Percentiles rank a stretch among this genome's conserved stretches.
Evolutionary conservation across 1,140 invertebrate genomes (phyloP).

Genomic region (Heliconius himera): DNA sequence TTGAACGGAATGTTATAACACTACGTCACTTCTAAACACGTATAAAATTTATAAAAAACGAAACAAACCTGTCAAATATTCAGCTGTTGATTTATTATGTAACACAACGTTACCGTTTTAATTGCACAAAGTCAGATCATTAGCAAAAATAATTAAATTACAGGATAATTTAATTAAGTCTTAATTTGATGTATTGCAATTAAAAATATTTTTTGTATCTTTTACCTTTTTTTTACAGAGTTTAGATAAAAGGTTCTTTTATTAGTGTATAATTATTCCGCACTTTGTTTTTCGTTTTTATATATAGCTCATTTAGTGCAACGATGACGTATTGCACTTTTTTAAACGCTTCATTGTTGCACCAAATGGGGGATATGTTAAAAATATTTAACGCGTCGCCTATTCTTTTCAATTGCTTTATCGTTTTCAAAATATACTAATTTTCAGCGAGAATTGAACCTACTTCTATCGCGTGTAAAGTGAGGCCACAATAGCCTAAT

Average conservation of each 20-base stretch:
- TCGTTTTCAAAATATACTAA: too few relatives aligned
- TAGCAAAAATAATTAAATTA: slow-evolving; percentile 8
- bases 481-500: too few relatives aligned
- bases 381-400: too few relatives aligned
- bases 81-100: slow-evolving; percentile 2
- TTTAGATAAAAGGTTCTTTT: too few relatives aligned
- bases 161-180: not conserved
- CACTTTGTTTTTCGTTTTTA: not conserved
- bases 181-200: not conserved
- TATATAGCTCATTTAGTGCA: not conserved
- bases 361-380: too few relatives aligned
- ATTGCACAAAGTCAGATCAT: not conserved
- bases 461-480: too few relatives aligned
- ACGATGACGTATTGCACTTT: not conserved
- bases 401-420: too few relatives aligned
- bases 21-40: too few relatives aligned
- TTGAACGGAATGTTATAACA: too few relatives aligned
- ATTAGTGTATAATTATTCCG: not conserved
- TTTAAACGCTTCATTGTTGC: too few relatives aligned
- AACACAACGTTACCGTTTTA: slow-evolving; percentile 1
- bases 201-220: not conserved
- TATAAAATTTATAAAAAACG: not conserved
- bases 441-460: too few relatives aligned
- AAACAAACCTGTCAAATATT: not conserved
- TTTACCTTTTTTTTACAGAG: not conserved